These are phyloP conservation scores for Brachionus angularis DNA, from an alignment of 1,140 invertebrate species.

Conservation along the genomic window DNA sequence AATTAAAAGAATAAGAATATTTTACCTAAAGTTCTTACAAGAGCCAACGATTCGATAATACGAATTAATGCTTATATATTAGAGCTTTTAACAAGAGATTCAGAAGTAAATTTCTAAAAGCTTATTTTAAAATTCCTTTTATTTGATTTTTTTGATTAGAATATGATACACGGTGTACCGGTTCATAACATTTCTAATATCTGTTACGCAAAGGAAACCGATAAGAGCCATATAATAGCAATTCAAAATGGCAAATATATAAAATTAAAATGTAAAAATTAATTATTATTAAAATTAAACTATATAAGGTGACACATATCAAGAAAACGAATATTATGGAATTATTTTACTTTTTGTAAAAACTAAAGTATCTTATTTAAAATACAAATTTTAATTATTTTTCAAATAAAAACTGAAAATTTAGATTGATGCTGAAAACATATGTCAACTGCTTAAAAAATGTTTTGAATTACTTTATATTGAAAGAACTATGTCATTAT, in stretches of 20 bases:
- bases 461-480: slow-evolving; percentile 29
- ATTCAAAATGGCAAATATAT: not conserved
- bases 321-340: not conserved
- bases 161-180: slow-evolving; percentile 10
- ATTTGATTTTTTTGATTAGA: slow-evolving; percentile 20
- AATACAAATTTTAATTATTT: too few species aligned
- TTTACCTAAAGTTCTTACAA: slow-evolving; percentile 10
- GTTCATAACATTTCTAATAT: slow-evolving; percentile 39
- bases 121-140: not conserved
- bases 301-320: not conserved
- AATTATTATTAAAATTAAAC: too few species aligned
- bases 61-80: slow-evolving; percentile 23
- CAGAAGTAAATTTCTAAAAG: not conserved
- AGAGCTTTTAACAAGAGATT: slow-evolving; percentile 3
- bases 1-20: not conserved
- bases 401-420: too few species aligned
- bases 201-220: slow-evolving; percentile 25
- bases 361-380: not conserved
- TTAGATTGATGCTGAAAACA: slow-evolving; percentile 9
- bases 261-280: too few species aligned
- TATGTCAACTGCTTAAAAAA: slow-evolving; percentile 26
- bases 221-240: slow-evolving; percentile 8
- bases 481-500: slow-evolving; percentile 24
- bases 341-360: slow-evolving; percentile 7
- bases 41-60: not conserved